Percentiles rank a stretch among this genome's conserved stretches.
Evolutionary conservation across 1,140 invertebrate genomes (phyloP).

Genomic region (Anoplolepis gracilipes): DNA sequence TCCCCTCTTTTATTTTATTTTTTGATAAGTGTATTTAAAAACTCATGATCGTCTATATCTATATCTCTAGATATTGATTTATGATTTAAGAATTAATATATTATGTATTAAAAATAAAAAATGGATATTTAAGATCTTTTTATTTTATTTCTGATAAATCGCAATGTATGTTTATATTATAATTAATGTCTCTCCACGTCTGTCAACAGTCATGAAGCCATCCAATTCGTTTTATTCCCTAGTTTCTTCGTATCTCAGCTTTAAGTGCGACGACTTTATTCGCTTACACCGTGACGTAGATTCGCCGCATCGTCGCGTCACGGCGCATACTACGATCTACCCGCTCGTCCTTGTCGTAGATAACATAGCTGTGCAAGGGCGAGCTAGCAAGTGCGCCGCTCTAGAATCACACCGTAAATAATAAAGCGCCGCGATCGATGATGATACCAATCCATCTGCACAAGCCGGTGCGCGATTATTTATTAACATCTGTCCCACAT

Average conservation of each 20-base stretch:
- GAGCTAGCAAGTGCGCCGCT: conserved; percentile 62
- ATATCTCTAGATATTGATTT: background rate
- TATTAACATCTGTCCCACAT: conserved; percentile 81
- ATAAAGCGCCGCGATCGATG: conserved; percentile 78
- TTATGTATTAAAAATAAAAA: background rate
- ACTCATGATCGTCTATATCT: no score
- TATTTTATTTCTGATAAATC: background rate
- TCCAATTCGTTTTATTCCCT: background rate
- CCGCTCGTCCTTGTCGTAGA: conserved; percentile 46
- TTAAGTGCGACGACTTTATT: background rate
- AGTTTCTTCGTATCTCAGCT: background rate
- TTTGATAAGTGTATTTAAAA: no score
- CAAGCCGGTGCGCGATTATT: conserved; percentile 73
- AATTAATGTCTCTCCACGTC: background rate
- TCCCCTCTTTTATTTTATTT: no score
- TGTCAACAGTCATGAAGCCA: background rate
- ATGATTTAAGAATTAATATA: no score
- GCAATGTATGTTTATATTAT: background rate
- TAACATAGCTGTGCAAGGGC: conserved; percentile 61
- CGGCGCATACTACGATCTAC: background rate
- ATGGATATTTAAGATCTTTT: background rate
- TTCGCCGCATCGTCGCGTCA: background rate
- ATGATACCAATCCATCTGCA: conserved; percentile 72
- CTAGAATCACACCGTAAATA: conserved; percentile 76
- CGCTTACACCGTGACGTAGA: background rate